Evolutionary conservation across 2,888 invertebrate species (phyloP), one percentile per base, ranked within the genome.

Genomic region (Caenorhabditis uteleia): DNA sequence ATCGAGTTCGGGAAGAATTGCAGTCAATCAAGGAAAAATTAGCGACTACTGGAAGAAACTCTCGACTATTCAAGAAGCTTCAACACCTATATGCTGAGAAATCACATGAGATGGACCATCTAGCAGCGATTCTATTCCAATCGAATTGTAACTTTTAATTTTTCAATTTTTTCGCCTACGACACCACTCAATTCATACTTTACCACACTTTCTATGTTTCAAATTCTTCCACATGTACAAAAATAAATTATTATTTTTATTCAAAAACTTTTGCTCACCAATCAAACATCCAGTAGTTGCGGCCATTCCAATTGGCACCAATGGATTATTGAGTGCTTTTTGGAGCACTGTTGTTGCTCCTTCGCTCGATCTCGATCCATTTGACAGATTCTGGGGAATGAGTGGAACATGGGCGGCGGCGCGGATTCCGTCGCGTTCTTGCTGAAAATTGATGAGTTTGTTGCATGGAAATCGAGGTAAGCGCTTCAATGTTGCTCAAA

Each of bases 231-330:
- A 7, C 4, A 10, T 38, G 25, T 14, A n/a, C 14, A 31, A 33
- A 29, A 16, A 20, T n/a, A 5, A 14, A 14, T 34, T 12, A 34
- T 34, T 5, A 34, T 21, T 34, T 31, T 34, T 5, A 7, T 34
- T n/a, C 34, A 26, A 33, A 61, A n/a, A n/a, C n/a, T n/a, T n/a
- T n/a, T n/a, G n/a, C 66, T 36, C 20, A 77, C 75, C 78, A 50
- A 75, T 33, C 20, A 78, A 61, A 64, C 78, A 78, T 46, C 74
- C 77, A 43, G 66, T 68, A 29, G 78, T 78, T 10, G 77, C 66
- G 8, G 67, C 36, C 77, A 78, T 77, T 44, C 78, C 78, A 34
- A 78, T 36, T n/a, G 78, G 78, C 10, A 78, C 74, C 20, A 78
- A 66, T 12, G 78, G 78, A 55, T 78, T 78, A 34, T 57, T 56